Conservation (phyloP, 2,888 invertebrate genomes). For the Xanthorhoe spadicearia region DNA sequence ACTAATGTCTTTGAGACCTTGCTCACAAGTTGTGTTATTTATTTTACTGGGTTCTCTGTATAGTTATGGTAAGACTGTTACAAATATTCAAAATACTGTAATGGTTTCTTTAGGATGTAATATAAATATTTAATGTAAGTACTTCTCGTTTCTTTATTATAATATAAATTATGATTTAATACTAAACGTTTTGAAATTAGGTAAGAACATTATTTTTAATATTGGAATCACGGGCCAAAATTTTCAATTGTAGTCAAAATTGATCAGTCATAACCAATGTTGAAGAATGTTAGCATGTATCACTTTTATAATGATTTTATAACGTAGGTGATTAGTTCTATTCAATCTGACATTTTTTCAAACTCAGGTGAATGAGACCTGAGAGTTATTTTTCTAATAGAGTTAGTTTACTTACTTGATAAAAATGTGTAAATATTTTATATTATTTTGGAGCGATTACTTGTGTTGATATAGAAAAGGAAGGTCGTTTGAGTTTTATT, state of each 20-base stretch:
- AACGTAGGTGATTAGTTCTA: conserved; percentile 13
- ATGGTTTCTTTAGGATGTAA: conserved; percentile 52
- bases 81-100: conserved; percentile 52
- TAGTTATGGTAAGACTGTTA: conserved; percentile 60
- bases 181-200: conserved; percentile 32
- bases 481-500: conserved; percentile 76
- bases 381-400: conserved; percentile 48
- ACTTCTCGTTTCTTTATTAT: conserved; percentile 52
- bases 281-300: conserved; percentile 47
- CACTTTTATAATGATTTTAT: conserved; percentile 38
- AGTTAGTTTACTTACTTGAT: conserved; percentile 46
- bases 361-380: conserved; percentile 48
- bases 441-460: conserved; percentile 29
- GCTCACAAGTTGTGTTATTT: conserved; percentile 76
- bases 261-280: conserved; percentile 69
- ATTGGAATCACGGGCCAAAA: conserved; percentile 80
- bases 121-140: conserved; percentile 51
- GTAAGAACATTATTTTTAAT: conserved; percentile 61
- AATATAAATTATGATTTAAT: conserved; percentile 55
- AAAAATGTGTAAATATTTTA: conserved; percentile 49
- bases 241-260: conserved; percentile 77
- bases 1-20: conserved; percentile 60
- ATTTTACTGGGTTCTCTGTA: conserved; percentile 61
- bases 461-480: conserved; percentile 52
- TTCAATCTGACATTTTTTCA: conserved; percentile 42